These are phyloP conservation scores for Diprion similis DNA, from an alignment of 1,140 invertebrate genomes.

Conservation along the genomic window DNA sequence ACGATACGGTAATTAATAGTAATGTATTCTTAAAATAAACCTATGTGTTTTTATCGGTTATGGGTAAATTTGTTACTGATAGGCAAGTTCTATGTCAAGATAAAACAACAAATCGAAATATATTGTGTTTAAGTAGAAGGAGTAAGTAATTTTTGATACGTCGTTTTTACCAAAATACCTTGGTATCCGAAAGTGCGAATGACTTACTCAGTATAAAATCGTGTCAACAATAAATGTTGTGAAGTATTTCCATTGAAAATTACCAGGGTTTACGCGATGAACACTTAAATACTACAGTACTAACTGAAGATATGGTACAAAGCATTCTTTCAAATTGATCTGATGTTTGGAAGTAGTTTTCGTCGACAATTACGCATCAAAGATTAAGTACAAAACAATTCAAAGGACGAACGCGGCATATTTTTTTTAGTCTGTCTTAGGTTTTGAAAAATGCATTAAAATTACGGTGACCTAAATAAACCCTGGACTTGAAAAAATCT, in stretches of 20 bases:
- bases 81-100: conserved; percentile 52
- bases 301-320: not conserved
- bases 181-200: not conserved
- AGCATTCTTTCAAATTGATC: too few relatives aligned
- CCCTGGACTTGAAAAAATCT: not conserved
- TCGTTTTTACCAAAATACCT: too few relatives aligned
- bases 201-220: not conserved
- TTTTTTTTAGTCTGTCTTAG: not conserved
- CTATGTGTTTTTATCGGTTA: conserved; percentile 44
- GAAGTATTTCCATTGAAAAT: not conserved
- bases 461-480: not conserved
- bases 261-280: not conserved
- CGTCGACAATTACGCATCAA: not conserved
- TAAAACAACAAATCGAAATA: conserved; percentile 44
- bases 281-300: not conserved
- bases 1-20: conserved; percentile 61
- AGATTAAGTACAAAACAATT: not conserved
- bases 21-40: conserved; percentile 54
- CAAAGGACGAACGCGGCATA: not conserved
- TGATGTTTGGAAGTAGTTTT: not conserved
- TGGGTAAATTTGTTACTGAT: conserved; percentile 45
- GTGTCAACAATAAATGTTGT: not conserved
- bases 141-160: conserved; percentile 18
- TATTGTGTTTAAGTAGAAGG: conserved; percentile 26
- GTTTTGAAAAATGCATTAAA: not conserved